These are phyloP conservation scores for Labeo calbasu DNA, from an alignment of 2,797 vertebrate species.

Conservation along the genomic window DNA sequence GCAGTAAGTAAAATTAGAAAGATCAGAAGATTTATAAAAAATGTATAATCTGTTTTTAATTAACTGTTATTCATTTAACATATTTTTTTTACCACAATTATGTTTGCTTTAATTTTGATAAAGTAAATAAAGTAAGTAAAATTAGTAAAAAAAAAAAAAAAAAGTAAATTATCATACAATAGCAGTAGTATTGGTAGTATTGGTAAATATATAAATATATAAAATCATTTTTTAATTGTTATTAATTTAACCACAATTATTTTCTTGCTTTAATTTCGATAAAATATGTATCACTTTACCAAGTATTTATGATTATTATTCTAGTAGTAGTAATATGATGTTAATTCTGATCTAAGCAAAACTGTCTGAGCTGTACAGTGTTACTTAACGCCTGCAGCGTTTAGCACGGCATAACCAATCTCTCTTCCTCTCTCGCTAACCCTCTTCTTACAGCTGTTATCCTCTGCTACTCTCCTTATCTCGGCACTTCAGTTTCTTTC, in stretches of 20 bases:
- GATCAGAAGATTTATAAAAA: too few relatives aligned
- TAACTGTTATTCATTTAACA: neutral
- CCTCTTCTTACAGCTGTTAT: constrained; percentile 56
- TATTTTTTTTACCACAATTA: neutral
- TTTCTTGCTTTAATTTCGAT: neutral
- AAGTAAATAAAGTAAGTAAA: too few relatives aligned
- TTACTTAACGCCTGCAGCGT: constrained; percentile 34
- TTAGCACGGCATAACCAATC: constrained; percentile 35
- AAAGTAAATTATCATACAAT: neutral
- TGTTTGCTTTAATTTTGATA: neutral
- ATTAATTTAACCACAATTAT: neutral
- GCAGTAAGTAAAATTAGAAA: too few relatives aligned
- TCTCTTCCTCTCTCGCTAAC: constrained; percentile 35
- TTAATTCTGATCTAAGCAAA: constrained; percentile 15
- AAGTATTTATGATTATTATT: neutral
- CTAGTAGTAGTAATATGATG: neutral
- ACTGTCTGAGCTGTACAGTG: constrained; percentile 17
- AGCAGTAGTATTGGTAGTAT: neutral
- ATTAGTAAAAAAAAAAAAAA: too few relatives aligned
- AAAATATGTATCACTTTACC: neutral
- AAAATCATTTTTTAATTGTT: neutral
- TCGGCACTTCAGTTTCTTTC: constrained; percentile 38
- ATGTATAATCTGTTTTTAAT: too few relatives aligned
- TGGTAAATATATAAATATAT: neutral
- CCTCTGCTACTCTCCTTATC: constrained; percentile 50